Percentiles rank a stretch among this genome's conserved stretches.
phyloP scores from a whole-genome alignment of 1,140 invertebrate genomes.

The Neodiprion pinetum region DNA sequence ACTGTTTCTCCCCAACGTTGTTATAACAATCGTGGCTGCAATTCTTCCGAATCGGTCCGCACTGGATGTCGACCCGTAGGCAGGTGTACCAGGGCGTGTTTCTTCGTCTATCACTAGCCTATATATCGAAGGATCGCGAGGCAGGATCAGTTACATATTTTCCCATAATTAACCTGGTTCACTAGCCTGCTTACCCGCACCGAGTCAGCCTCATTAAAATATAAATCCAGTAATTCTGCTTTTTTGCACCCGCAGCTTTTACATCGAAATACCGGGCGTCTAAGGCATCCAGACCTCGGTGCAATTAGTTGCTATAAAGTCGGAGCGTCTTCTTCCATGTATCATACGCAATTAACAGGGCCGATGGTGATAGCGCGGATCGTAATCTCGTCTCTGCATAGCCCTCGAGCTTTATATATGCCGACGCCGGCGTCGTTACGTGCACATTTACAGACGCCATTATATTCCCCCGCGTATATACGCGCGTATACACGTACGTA shows the following conservation, averaged over 20 bases:
- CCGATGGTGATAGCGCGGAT: conserved; percentile 6
- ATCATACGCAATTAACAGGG: conserved; percentile 5
- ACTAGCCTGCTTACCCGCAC: background rate
- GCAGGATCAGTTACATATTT: background rate
- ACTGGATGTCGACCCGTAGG: no score
- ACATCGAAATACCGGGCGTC: no score
- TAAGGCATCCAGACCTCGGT: background rate
- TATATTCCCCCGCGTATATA: no score
- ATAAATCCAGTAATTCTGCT: background rate
- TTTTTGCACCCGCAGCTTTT: no score
- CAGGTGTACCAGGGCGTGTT: no score
- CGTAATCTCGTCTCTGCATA: background rate
- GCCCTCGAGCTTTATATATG: background rate
- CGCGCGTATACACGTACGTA: no score
- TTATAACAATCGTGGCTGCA: no score
- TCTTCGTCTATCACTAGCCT: no score
- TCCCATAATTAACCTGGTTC: conserved; percentile 5
- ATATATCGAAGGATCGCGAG: no score
- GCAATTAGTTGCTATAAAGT: conserved; percentile 7
- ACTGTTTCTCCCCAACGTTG: no score
- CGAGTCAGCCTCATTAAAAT: background rate
- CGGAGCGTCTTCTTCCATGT: background rate
- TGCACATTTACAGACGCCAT: background rate
- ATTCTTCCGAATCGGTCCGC: no score
- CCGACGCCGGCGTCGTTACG: background rate